A percentile compares a stretch with the other conserved stretches of the same genome.
phyloP scores from a whole-genome alignment of 2,888 invertebrate species.

The Drosophila prostipennis region DNA sequence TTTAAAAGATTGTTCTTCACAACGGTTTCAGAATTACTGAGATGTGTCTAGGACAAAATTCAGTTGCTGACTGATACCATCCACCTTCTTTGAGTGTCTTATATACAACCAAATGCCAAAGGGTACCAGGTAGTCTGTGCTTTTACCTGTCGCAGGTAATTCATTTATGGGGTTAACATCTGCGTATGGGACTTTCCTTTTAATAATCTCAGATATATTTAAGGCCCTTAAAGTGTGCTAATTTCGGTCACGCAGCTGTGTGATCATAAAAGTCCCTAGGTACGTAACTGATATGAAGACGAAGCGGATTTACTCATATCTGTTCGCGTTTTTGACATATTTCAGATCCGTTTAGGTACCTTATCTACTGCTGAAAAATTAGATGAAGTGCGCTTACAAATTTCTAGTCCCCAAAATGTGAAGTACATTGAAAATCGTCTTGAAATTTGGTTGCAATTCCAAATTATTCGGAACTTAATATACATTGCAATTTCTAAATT shows the following conservation, averaged over 20 bases:
- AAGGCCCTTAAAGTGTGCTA: slow-evolving; percentile 1
- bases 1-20: not conserved
- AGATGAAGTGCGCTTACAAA: too few relatives aligned
- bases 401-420: too few relatives aligned
- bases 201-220: slow-evolving; percentile 12
- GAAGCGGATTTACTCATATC: too few relatives aligned
- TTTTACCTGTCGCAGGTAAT: slow-evolving; percentile 38
- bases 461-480: too few relatives aligned
- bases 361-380: not conserved
- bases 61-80: slow-evolving; percentile 38
- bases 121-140: slow-evolving; percentile 43
- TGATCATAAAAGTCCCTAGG: slow-evolving; percentile 5
- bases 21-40: not conserved
- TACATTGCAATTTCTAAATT: too few relatives aligned
- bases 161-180: slow-evolving; percentile 13
- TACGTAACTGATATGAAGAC: too few relatives aligned
- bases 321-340: not conserved
- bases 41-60: slow-evolving; percentile 41
- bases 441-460: too few relatives aligned
- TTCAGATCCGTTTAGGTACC: not conserved
- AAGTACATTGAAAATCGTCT: too few relatives aligned
- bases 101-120: slow-evolving; percentile 32
- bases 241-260: not conserved
- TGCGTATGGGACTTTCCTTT: slow-evolving; percentile 26
- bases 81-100: not conserved